Evolutionary conservation across 2,888 invertebrate genomes (phyloP), one percentile per base, ranked within the genome.

Genomic region (Adelognathus sp.): DNA sequence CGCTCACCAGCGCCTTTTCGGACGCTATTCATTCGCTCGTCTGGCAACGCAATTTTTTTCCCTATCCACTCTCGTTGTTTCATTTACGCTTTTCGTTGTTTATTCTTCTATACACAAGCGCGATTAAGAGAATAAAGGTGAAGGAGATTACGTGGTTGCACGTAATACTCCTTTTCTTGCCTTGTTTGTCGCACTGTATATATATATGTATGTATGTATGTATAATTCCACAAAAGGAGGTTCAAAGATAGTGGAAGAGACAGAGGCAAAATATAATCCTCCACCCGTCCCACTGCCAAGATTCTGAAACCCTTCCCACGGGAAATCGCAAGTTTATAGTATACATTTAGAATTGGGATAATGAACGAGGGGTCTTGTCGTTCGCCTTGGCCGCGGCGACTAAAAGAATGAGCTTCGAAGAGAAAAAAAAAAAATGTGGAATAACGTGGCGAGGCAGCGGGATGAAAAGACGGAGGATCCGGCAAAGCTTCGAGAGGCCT

Each of bases 351-450:
- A 67, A 79, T 79, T 76, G 72, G 76, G 63, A 79, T 76, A 67
- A 79, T 69, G 76, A 72, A 76, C 67, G 75, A 72, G 76, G 36
- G 74, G 71, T 78, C 78, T 80, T 75, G 71, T 71, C 80, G 80
- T 74, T 75, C 74, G 71, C 56, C 61, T 46, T 41, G 54, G 66
- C 11, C 60, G 50, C 52, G 63, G 39, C 50, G 50, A 66, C 63
- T 39, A 77, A 58, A 80, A 77, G 80, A 77, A 77, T 77, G 77
- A 80, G 80, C 70, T 77, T 66, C 61, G 56, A 74, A 71, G 60
- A 72, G 76, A 72, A 76, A 76, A 79, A 79, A 79, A 46, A 24
- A 44, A 44, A 16, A 44, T 14, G 18, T 14, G 18, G 18, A 46
- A 46, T 11, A 11, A 29, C 50, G 44, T 67, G 44, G 72, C 66